Evolutionary conservation across 2,888 invertebrate genomes (phyloP).

Genomic region (Lepidonotus clava): DNA sequence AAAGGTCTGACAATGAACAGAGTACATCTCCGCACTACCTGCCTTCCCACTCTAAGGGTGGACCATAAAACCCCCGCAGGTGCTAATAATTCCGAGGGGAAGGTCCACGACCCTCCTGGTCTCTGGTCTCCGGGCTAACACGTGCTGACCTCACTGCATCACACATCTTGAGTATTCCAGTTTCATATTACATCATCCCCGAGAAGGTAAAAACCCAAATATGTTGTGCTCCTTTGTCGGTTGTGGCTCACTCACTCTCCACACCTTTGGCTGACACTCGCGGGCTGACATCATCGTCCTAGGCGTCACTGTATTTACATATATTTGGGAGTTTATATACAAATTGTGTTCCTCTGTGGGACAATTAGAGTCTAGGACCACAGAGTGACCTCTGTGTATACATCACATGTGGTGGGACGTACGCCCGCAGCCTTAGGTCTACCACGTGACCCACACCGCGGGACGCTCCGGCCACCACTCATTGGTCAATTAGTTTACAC

Average conservation of each 20-base stretch:
- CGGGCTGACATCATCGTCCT: neutral
- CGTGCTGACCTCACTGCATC: neutral
- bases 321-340: neutral
- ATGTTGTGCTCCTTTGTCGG: neutral
- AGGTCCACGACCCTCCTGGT: too few relatives aligned
- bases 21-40: too few relatives aligned
- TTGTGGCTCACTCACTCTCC: neutral
- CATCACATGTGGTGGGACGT: neutral
- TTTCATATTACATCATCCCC: neutral
- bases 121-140: neutral
- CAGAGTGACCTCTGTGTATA: neutral
- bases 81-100: too few relatives aligned
- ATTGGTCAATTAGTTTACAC: neutral
- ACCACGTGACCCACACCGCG: neutral
- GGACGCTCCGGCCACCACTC: neutral
- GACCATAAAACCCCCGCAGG: too few relatives aligned
- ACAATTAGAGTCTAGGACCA: neutral
- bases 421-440: neutral
- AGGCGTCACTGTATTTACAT: neutral
- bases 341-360: neutral
- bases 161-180: neutral
- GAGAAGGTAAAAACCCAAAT: neutral
- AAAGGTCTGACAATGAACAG: too few relatives aligned
- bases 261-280: constrained; percentile 2
- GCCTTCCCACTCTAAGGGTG: too few relatives aligned